These are phyloP conservation scores for Scolopax rusticola DNA, from an alignment of 2,797 vertebrate species.

Conservation along the genomic window DNA sequence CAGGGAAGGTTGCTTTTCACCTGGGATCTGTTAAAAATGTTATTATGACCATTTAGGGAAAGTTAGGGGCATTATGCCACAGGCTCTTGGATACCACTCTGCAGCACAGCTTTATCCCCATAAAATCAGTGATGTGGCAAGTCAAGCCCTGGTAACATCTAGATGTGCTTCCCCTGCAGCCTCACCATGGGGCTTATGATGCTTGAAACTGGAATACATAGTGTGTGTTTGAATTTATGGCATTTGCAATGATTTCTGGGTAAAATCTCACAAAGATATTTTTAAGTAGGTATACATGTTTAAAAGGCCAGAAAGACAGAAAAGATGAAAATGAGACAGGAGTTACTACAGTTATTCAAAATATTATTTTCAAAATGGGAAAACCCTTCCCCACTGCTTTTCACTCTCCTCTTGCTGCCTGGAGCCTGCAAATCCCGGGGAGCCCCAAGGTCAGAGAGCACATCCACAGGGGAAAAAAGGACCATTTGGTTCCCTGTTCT, in stretches of 20 bases:
- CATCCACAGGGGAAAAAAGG: background rate
- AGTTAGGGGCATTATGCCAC: background rate
- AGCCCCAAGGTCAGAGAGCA: background rate
- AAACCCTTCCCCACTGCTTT: background rate
- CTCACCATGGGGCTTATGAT: background rate
- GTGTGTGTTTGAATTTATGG: background rate
- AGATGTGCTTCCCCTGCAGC: background rate
- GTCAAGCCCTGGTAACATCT: background rate
- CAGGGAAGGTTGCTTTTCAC: background rate
- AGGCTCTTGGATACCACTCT: background rate
- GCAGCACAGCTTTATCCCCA: background rate
- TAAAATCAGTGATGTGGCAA: slow-evolving; percentile 16
- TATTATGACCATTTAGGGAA: background rate
- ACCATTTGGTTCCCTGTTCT: background rate
- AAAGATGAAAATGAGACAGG: background rate
- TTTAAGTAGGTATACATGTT: background rate
- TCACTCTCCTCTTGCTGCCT: accelerated
- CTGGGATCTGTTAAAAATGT: background rate
- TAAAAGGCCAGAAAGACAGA: background rate
- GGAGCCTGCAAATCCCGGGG: background rate
- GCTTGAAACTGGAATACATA: background rate
- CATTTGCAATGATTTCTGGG: background rate
- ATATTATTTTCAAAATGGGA: background rate
- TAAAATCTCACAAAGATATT: background rate
- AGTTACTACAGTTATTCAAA: background rate